Evolutionary conservation across 2,888 invertebrate species (phyloP).

Genomic region (Pollenia amentaria): DNA sequence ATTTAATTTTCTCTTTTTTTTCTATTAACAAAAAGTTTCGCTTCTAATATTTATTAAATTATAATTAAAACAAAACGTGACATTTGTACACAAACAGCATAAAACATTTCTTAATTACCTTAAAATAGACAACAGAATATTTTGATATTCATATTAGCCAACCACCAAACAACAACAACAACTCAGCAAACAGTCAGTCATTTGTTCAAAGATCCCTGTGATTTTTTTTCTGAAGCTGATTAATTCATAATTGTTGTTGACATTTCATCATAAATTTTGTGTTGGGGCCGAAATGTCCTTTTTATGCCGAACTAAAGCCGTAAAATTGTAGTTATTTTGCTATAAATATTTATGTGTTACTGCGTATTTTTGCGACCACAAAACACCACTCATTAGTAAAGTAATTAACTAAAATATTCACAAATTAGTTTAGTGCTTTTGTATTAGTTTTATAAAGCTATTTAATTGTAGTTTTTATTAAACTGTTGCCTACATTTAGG

Average conservation of each 20-base stretch:
- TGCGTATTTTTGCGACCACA: background rate
- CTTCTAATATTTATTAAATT: conserved; percentile 54
- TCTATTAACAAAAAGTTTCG: background rate
- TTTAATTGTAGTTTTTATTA: background rate
- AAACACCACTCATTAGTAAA: conserved; percentile 57
- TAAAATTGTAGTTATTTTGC: conserved; percentile 6
- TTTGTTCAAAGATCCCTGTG: background rate
- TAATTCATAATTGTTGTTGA: conserved; percentile 64
- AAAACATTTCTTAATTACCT: conserved; percentile 14
- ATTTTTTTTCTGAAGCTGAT: conserved; percentile 2
- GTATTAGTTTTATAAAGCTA: background rate
- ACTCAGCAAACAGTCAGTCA: background rate
- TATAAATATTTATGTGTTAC: background rate
- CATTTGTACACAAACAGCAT: conserved; percentile 32
- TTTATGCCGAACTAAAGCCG: background rate
- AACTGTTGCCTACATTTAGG: conserved; percentile 33
- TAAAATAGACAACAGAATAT: conserved; percentile 38
- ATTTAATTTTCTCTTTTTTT: conserved; percentile 18
- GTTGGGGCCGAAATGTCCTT: background rate
- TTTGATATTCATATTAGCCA: conserved; percentile 18
- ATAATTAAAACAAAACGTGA: conserved; percentile 59
- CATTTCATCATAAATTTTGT: conserved; percentile 42
- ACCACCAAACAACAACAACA: too few relatives aligned
- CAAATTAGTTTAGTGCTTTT: conserved; percentile 48
- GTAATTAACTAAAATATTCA: conserved; percentile 63